phyloP scores from a whole-genome alignment of 2,113 vertebrate species.

The Paraplagusia blochii region DNA sequence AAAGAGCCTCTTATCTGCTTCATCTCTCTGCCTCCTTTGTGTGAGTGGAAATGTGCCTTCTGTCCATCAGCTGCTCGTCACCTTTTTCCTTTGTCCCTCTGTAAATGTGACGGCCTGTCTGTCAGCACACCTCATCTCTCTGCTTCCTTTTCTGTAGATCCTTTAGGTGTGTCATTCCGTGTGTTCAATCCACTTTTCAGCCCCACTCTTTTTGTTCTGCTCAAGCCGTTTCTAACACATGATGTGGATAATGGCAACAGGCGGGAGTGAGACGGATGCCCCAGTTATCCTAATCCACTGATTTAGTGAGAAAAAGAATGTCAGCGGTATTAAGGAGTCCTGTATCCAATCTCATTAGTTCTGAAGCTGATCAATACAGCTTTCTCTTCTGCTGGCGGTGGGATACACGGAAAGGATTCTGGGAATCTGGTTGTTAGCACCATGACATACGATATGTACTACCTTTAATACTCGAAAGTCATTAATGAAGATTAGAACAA shows the following conservation, averaged over 20 bases:
- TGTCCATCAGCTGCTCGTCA: slow-evolving; percentile 59
- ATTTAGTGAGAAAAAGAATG: slow-evolving; percentile 52
- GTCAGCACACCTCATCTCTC: slow-evolving; percentile 64
- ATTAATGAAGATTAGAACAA: slow-evolving; percentile 18
- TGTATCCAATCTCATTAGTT: slow-evolving; percentile 55
- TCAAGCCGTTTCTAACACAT: slow-evolving; percentile 30
- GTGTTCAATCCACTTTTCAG: slow-evolving; percentile 41
- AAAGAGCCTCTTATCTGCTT: slow-evolving; percentile 69
- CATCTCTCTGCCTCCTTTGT: slow-evolving; percentile 69
- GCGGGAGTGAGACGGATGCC: slow-evolving; percentile 42
- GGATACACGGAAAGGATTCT: slow-evolving; percentile 29
- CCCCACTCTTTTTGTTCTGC: slow-evolving; percentile 36
- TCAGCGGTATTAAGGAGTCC: slow-evolving; percentile 38
- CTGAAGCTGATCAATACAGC: slow-evolving; percentile 47
- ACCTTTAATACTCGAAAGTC: slow-evolving; percentile 40
- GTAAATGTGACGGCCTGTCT: slow-evolving; percentile 63
- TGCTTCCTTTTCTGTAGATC: slow-evolving; percentile 46
- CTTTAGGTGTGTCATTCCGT: slow-evolving; percentile 42
- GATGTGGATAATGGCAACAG: slow-evolving; percentile 27
- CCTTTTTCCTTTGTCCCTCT: slow-evolving; percentile 53
- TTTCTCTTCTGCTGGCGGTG: slow-evolving; percentile 35
- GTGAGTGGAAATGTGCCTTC: slow-evolving; percentile 69
- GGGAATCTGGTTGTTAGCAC: slow-evolving; percentile 21
- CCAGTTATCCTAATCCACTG: slow-evolving; percentile 51
- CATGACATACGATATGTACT: slow-evolving; percentile 36